These are phyloP conservation scores for Drosophila leontia DNA, from an alignment of 1,140 invertebrate genomes.

Conservation along the genomic window DNA sequence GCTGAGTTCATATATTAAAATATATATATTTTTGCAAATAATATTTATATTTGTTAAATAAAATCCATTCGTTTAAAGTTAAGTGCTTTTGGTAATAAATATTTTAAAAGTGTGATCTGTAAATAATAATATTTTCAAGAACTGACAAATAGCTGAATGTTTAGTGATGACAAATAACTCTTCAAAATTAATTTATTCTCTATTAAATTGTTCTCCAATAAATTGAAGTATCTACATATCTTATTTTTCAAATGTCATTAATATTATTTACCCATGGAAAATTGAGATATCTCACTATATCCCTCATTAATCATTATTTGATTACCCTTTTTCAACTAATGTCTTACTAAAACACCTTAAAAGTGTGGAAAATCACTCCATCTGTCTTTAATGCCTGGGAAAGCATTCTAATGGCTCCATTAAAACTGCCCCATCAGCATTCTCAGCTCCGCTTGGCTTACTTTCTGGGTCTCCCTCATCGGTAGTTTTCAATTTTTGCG, in stretches of 20 bases:
- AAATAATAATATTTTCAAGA: no score
- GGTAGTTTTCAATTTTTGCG: slow-evolving; percentile 31
- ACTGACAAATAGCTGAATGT: background rate
- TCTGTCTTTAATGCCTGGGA: slow-evolving; percentile 24
- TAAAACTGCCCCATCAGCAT: slow-evolving; percentile 33
- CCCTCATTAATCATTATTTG: slow-evolving; percentile 26
- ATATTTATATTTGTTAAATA: background rate
- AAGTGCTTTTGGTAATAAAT: background rate
- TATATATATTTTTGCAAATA: background rate
- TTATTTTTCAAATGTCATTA: background rate
- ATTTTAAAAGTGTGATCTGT: no score
- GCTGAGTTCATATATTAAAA: slow-evolving; percentile 5
- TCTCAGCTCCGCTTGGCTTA: slow-evolving; percentile 31
- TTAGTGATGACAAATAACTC: no score
- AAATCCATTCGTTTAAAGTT: background rate
- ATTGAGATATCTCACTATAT: background rate
- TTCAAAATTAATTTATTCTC: no score
- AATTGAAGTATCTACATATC: no score
- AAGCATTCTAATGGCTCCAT: slow-evolving; percentile 41
- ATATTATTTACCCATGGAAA: background rate
- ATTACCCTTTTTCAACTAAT: slow-evolving; percentile 13
- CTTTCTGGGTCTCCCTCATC: slow-evolving; percentile 38
- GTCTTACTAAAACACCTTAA: slow-evolving; percentile 18
- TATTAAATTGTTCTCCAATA: no score
- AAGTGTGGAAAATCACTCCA: slow-evolving; percentile 36